These are phyloP conservation scores for Cyprinella venusta DNA, from an alignment of 2,797 vertebrate species.

Conservation along the genomic window DNA sequence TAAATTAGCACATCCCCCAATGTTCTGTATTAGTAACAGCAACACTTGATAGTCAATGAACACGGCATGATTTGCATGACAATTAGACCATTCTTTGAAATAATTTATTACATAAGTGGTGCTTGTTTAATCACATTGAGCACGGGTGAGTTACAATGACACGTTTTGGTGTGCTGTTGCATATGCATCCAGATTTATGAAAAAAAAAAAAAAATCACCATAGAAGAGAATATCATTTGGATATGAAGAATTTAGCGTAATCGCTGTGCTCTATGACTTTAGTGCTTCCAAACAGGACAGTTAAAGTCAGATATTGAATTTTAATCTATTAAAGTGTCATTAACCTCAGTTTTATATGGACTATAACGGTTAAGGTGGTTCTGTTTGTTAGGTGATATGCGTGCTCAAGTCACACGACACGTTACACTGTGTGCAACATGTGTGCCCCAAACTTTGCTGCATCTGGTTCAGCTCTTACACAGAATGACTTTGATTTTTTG, in stretches of 20 bases:
- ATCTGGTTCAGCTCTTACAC: background rate
- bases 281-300: background rate
- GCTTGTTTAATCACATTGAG: slow-evolving; percentile 4
- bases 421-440: slow-evolving; percentile 15
- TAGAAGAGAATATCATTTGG: background rate
- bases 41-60: slow-evolving; percentile 19
- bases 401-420: background rate
- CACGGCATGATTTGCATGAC: slow-evolving; percentile 29
- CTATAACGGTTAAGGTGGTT: background rate
- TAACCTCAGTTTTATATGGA: background rate
- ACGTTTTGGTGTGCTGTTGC: background rate
- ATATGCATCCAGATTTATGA: background rate
- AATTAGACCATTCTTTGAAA: slow-evolving; percentile 28
- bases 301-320: background rate
- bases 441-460: slow-evolving; percentile 2
- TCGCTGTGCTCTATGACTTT: background rate
- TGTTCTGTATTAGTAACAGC: slow-evolving; percentile 20
- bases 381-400: background rate
- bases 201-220: no score
- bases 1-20: background rate
- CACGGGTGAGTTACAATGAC: background rate
- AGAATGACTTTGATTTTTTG: background rate
- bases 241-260: background rate
- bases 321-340: background rate
- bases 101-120: background rate